phyloP scores from a whole-genome alignment of 2,113 vertebrate species.

The Toxostoma redivivum region DNA sequence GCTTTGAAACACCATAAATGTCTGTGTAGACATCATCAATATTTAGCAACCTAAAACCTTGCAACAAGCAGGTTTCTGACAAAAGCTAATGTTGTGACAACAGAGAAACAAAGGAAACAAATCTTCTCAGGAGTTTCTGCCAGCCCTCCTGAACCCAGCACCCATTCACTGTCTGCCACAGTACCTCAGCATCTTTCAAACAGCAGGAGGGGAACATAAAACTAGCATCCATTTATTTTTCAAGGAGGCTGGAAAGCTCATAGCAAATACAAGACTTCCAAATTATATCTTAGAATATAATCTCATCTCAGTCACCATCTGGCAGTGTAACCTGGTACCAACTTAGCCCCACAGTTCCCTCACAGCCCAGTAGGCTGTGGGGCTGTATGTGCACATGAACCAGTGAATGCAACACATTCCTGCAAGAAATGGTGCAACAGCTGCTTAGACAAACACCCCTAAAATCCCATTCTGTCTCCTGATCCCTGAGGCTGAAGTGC shows the following conservation, averaged over 20 bases:
- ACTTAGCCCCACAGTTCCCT: rapidly evolving
- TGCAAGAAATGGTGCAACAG: not conserved
- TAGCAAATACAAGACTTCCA: not conserved
- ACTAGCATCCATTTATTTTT: not conserved
- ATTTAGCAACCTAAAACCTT: constrained; percentile 23
- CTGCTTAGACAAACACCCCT: not conserved
- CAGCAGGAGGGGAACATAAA: not conserved
- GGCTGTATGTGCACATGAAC: rapidly evolving
- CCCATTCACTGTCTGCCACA: rapidly evolving
- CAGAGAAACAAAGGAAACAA: not conserved
- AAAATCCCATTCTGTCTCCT: not conserved
- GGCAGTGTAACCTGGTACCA: not conserved
- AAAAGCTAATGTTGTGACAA: not conserved
- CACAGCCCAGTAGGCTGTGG: rapidly evolving
- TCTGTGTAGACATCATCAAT: constrained; percentile 14
- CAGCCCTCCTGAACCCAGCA: not conserved
- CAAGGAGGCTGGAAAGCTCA: not conserved
- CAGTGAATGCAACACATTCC: not conserved
- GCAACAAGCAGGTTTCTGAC: constrained; percentile 24
- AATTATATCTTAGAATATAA: not conserved
- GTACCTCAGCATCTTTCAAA: not conserved
- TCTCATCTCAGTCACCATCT: not conserved
- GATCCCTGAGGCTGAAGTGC: not conserved
- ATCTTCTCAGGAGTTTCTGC: not conserved
- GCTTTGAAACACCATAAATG: not conserved